Conservation (phyloP, 2,113 vertebrate species). For the Rhadina sibilatrix region DNA sequence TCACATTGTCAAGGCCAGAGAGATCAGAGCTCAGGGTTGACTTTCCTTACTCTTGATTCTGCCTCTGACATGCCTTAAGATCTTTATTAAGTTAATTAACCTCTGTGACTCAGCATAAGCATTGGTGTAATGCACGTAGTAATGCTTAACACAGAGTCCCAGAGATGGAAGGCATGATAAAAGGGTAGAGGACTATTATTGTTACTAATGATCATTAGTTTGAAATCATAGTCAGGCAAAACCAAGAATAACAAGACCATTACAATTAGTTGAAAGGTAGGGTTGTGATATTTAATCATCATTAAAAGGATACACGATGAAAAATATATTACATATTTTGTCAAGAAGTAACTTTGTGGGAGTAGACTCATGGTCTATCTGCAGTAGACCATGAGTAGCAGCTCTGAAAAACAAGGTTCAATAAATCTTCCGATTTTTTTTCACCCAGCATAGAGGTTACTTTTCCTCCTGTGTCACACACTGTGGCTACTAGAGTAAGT, state of each 20-base stretch:
- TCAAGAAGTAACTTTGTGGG: background rate
- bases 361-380: too few species aligned
- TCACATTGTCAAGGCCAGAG: background rate
- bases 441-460: background rate
- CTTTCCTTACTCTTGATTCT: background rate
- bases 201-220: slow-evolving; percentile 38
- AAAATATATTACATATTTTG: slow-evolving; percentile 33
- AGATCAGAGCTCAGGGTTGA: background rate
- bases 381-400: background rate
- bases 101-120: slow-evolving; percentile 35
- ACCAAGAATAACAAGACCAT: slow-evolving; percentile 53
- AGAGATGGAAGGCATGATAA: slow-evolving; percentile 45
- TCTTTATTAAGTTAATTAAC: slow-evolving; percentile 62
- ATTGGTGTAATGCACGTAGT: slow-evolving; percentile 23
- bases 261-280: slow-evolving; percentile 36
- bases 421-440: background rate
- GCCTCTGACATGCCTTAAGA: background rate
- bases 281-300: slow-evolving; percentile 32
- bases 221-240: slow-evolving; percentile 44
- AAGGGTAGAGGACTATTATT: slow-evolving; percentile 31
- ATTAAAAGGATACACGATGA: slow-evolving; percentile 28
- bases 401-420: background rate
- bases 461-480: background rate
- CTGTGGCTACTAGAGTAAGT: background rate
- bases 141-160: background rate